Base-by-base conservation (phyloP, 1,140 invertebrate species). In the Habropoda laboriosa region DNA sequence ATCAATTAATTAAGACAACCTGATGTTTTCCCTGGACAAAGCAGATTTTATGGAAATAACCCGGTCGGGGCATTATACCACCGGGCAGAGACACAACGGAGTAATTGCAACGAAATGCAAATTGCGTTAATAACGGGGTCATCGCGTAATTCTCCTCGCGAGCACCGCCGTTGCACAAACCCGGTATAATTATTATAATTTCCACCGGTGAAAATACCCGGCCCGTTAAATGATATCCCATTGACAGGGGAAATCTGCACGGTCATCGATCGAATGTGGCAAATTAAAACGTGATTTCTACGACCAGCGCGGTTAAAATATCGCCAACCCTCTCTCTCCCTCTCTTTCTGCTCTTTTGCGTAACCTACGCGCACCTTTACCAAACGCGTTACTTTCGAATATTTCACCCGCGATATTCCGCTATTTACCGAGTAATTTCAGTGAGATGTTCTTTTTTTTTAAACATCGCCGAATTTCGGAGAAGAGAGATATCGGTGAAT, bases 171-270 rank as follows among this genome's bases (percentile, higher is more conserved):
- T 35, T 27, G 38, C 32, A 35, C 21, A 12, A 49, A n/a, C n/a
- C 63, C 35, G 35, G 75, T 61, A 35, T 85, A 85, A 85, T 85
- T 84, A 85, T 85, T 85, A 85, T 85, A 83, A 85, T 84, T 84
- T 68, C n/a, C 30, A n/a, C 24, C 60, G 72, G 73, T 53, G 77
- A 83, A 82, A 85, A 84, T 81, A 49, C 66, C 64, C 77, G 47
- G 32, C 42, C 57, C 63, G 47, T 66, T 84, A 78, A 81, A 84
- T 75, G 78, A 79, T 79, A 55, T 57, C 55, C n/a, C 45, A 85
- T 85, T 80, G 81, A 83, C 81, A 83, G 57, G 58, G 24, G 45
- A 67, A 72, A 83, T 73, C 83, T 83, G 83, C 27, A n/a, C 49
- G 53, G 35, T 30, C 68, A 67, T 80, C 55, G 82, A 85, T 80